Evolutionary conservation across 2,113 vertebrate species (phyloP).

Genomic region (Coryphaenoides rupestris): DNA sequence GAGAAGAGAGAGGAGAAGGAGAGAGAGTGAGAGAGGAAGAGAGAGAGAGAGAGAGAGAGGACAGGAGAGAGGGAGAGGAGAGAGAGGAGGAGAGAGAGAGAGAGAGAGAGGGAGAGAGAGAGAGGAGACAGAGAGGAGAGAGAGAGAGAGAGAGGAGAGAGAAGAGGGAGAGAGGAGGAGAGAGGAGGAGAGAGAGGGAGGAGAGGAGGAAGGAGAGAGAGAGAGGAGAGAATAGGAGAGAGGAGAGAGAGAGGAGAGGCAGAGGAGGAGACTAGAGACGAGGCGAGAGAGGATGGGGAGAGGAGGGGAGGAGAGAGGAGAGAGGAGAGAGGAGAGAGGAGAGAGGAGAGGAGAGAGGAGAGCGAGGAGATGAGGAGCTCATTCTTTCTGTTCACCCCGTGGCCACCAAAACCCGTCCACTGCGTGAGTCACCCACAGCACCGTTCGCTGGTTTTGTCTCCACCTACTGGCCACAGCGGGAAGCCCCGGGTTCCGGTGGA

Average conservation of each 20-base stretch:
- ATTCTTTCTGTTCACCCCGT: constrained; percentile 18
- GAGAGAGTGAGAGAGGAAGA: neutral
- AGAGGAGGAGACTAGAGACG: neutral
- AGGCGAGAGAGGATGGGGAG: neutral
- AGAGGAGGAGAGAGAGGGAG: neutral
- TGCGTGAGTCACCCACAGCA: neutral
- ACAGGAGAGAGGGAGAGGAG: neutral
- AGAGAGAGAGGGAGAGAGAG: neutral
- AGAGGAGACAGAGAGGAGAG: constrained; percentile 11
- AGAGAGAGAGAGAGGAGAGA: neutral
- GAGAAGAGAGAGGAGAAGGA: constrained; percentile 7
- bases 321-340: neutral
- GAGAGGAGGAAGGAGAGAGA: too few relatives aligned
- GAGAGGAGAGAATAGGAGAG: too few relatives aligned
- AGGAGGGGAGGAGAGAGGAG: neutral
- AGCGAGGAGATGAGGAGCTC: neutral
- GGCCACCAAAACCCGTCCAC: constrained; percentile 19
- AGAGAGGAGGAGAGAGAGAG: neutral
- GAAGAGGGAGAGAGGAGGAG: neutral
- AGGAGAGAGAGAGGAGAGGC: neutral
- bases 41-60: constrained; percentile 11
- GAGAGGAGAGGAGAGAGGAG: neutral
- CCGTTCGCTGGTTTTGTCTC: constrained; percentile 6
- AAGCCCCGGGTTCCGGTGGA: too few relatives aligned
- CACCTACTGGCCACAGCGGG: constrained; percentile 53